These are phyloP conservation scores for Channa argus DNA, from an alignment of 2,113 vertebrate genomes.

Conservation along the genomic window DNA sequence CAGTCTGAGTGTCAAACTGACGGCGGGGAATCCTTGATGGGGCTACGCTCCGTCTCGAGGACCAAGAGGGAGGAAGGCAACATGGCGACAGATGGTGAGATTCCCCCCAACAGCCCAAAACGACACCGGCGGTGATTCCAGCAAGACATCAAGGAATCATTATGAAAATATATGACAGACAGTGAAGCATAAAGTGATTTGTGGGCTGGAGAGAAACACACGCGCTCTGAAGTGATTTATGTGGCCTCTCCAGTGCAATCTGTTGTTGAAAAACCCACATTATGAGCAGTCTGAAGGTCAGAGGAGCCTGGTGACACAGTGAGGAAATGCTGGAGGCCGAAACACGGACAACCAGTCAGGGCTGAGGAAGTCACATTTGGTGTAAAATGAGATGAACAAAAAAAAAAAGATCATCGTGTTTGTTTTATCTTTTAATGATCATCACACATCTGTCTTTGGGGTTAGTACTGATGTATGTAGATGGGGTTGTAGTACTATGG, in stretches of 20 bases:
- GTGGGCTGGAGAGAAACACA: constrained; percentile 28
- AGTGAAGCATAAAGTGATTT: constrained; percentile 36
- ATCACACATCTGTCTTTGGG: too few species aligned
- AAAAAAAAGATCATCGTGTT: too few species aligned
- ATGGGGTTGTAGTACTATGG: too few species aligned
- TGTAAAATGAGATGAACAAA: too few species aligned
- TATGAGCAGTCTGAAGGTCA: constrained; percentile 8
- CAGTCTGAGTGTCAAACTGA: constrained; percentile 32
- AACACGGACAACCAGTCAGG: too few species aligned
- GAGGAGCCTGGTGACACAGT: too few species aligned
- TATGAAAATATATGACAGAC: constrained; percentile 57
- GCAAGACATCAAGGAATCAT: constrained; percentile 38
- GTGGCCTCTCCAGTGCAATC: constrained; percentile 6
- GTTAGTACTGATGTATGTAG: too few species aligned
- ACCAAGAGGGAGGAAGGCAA: constrained; percentile 12
- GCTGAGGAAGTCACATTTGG: too few species aligned
- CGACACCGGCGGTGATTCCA: constrained; percentile 14
- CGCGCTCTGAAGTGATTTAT: constrained; percentile 41
- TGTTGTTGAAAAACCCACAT: neutral
- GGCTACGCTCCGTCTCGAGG: constrained; percentile 20
- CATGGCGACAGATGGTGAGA: constrained; percentile 52
- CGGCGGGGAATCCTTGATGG: constrained; percentile 40
- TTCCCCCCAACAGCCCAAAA: constrained; percentile 10
- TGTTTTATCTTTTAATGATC: too few species aligned
- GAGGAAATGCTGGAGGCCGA: too few species aligned